Conservation (phyloP, 2,888 invertebrate species). For the Erynnis tages region DNA sequence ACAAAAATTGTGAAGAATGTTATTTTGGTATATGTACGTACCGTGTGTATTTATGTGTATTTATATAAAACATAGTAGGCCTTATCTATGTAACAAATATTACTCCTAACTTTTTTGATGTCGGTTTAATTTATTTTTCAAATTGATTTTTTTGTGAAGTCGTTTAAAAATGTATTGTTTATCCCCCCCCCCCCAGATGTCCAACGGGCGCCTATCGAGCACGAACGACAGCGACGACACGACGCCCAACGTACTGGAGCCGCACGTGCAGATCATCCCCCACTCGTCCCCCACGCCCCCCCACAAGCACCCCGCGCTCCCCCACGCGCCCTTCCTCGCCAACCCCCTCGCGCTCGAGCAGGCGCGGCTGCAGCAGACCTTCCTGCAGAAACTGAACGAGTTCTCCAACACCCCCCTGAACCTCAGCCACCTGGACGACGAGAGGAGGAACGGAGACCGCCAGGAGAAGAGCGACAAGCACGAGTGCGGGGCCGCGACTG, state of each 20-base stretch:
- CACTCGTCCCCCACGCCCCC: constrained; percentile 62
- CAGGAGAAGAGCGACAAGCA: constrained; percentile 51
- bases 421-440: constrained; percentile 69
- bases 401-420: constrained; percentile 72
- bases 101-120: no score
- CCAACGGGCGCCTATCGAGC: constrained; percentile 74
- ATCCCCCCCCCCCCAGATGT: constrained; percentile 56
- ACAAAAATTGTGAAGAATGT: no score
- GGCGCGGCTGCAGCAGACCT: constrained; percentile 67
- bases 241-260: constrained; percentile 73
- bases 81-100: no score
- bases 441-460: constrained; percentile 51
- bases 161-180: not conserved
- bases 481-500: constrained; percentile 57
- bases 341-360: constrained; percentile 70
- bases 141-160: no score
- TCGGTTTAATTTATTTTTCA: no score
- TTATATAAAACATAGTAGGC: no score
- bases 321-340: constrained; percentile 48
- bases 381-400: constrained; percentile 68
- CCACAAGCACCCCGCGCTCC: constrained; percentile 41
- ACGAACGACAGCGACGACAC: constrained; percentile 79
- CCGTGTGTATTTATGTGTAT: no score
- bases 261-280: constrained; percentile 71
- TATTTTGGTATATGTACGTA: no score